Conservation (phyloP, 2,797 vertebrate species). For the Distichodus sexfasciatus region DNA sequence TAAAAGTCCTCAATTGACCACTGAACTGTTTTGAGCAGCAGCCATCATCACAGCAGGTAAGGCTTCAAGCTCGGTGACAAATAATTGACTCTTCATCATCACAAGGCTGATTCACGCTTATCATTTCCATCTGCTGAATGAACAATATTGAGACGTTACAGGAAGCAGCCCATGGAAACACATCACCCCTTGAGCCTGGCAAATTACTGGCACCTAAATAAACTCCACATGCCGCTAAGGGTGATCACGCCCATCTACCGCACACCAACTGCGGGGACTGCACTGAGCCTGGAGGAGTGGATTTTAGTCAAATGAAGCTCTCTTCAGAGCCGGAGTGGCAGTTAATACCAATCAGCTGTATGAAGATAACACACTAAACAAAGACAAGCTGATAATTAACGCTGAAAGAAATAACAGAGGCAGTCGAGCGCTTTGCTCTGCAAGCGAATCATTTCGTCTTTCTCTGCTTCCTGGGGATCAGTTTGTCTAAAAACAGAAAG, state of each 20-base stretch:
- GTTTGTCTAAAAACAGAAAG: conserved; percentile 28
- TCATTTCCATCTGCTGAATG: neutral
- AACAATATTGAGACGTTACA: neutral
- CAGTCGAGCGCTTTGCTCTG: conserved; percentile 35
- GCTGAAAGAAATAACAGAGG: conserved; percentile 33
- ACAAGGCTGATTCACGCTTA: neutral
- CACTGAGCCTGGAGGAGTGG: neutral
- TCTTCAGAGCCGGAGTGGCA: conserved; percentile 23
- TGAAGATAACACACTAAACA: conserved; percentile 24
- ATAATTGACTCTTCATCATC: neutral
- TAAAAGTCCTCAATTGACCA: neutral
- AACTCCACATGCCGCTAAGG: neutral
- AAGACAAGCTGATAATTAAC: conserved; percentile 31
- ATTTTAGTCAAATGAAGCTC: conserved; percentile 25
- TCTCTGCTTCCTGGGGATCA: conserved; percentile 36
- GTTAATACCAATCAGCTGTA: conserved; percentile 28
- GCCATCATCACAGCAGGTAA: neutral
- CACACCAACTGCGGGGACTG: neutral
- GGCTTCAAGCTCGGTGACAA: neutral
- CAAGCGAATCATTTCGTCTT: conserved; percentile 34
- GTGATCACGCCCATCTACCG: neutral
- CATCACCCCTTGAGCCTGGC: neutral
- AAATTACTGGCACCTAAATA: conserved; percentile 3
- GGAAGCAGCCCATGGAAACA: neutral
- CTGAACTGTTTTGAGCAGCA: neutral